Evolutionary conservation across 2,113 vertebrate species (phyloP), one percentile per base, ranked within the genome.

Genomic region (Diglossa brunneiventris): DNA sequence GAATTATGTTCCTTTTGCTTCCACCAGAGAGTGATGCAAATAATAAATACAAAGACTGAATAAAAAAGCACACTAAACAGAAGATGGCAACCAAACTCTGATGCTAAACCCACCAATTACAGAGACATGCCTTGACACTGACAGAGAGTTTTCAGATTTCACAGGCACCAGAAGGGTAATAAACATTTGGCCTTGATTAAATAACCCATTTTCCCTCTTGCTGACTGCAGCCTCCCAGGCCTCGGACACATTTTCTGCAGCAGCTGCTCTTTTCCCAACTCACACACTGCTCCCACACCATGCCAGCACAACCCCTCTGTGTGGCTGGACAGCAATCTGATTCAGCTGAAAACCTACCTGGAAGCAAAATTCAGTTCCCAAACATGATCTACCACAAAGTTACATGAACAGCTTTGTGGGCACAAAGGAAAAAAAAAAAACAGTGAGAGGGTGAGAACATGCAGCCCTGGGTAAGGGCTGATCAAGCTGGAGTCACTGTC

Each of bases 171-270:
- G 66, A 89, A 87, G 73, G 50, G 73, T 80, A 96, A 92, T 89
- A 89, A 94, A 87, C 73, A 84, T 75, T 87, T 81, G 39, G 81
- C 69, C 64, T 78, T 82, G 52, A 92, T 87, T 89, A 84, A 96
- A 89, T 94, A 87, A 89, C 27, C 35, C 46, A n/a, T 78, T 90
- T 86, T 77, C 42, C 47, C 84, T 61, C 74, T 70, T 70, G 68
- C 79, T 68, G 67, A 88, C 30, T 70, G 69, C 82, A 88, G 75
- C 62, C 79, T 94, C 79, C 52, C 39, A 16, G 69, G 62, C 56
- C 78, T 92, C 1, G 0, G 44, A 75, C 62, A 39, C 19, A 3
- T n/a, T 49, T 70, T 68, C 74, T 15, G 69, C 79, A 94, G 91
- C 91, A 87, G 85, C 91, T 85, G 91, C 75, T 67, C 89, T 35